Evolutionary conservation across 2,888 invertebrate species (phyloP), one percentile per base, ranked within the genome.

Genomic region (Agrotis exclamationis): DNA sequence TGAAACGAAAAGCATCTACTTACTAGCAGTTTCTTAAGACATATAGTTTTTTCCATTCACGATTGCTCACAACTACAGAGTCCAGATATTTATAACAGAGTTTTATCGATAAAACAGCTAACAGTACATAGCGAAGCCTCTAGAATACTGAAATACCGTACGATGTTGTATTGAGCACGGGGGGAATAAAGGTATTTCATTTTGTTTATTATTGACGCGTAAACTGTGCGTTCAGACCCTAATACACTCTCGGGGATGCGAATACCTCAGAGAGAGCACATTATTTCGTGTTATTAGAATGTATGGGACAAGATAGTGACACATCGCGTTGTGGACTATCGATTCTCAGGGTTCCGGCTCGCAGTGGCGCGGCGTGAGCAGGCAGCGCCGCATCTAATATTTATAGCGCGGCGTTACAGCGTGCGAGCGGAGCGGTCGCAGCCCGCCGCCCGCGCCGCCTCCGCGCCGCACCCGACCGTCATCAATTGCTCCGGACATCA

Each of bases 341-440:
- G 93, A 93, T 93, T 92, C 89, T 79, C 83, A 84, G 64, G 80
- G 79, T 75, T 80, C 82, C 78, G 79, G 76, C 73, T 86, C 82
- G 85, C 80, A 84, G 80, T 86, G 87, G 75, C 75, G 75, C 59
- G 82, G 74, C 84, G 79, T 79, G 75, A 83, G 83, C 74, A 83
- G 83, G 79, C 85, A 86, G 68, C 75, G 78, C 79, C 83, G 85
- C 90, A 93, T 93, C 88, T 91, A 93, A 93, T 93, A 93, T 93
- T 93, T 91, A 93, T 91, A 86, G 86, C 85, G 80, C 82, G 84
- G 83, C 85, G 85, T 90, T 87, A 86, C 80, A 80, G 80, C 77
- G 73, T 83, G 85, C 79, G 75, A 85, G 84, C 87, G 86, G 75
- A 85, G 84, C 87, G 86, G 86, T 86, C 86, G 84, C 84, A 79